Evolutionary conservation across 1,140 invertebrate genomes (phyloP), one percentile per base, ranked within the genome.

Genomic region (Cydia amplana): DNA sequence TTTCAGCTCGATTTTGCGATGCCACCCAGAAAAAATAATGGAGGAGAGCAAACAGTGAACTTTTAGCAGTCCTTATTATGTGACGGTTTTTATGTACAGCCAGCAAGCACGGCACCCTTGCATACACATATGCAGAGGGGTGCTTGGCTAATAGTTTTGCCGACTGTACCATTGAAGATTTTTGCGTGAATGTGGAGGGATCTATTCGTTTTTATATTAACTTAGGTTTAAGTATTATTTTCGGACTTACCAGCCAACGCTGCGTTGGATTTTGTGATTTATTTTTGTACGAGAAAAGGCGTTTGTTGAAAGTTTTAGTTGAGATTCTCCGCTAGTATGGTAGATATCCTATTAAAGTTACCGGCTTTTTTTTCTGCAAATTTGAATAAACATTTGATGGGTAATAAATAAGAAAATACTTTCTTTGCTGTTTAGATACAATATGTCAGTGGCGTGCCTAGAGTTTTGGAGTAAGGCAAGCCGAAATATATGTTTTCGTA

Each of bases 181-280:
- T 23, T 60, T 60, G 18, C 20, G 18, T 18, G 0, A 51, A 10
- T 60, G 55, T 23, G 55, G 20, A 60, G 18, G 18, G 18, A 12
- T 12, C 20, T 60, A 20, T 70, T 70, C 25, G 65, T 70, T 70
- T 70, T 70, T 40, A 40, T 70, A 36, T 70, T 70, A 70, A 36
- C 36, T 36, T 70, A 70, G 28, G 16, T 36, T 70, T 70, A 70
- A 70, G 65, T 40, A 70, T 70, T 70, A 36, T 18, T 43, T 18
- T 70, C 43, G 25, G 28, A 70, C 65, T 70, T 43, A 70, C 65
- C 25, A 40, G 32, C n/a, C 32, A 36, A 10, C 16, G n/a, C n/a
- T n/a, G 28, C 25, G 65, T 67, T 67, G 64, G 64, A 67, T 10
- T 64, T 67, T 70, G 65, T 70, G 65, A 70, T 70, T 70, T 70